Evolutionary conservation across 2,888 invertebrate species (phyloP).

Genomic region (Micoletzkya japonica): DNA sequence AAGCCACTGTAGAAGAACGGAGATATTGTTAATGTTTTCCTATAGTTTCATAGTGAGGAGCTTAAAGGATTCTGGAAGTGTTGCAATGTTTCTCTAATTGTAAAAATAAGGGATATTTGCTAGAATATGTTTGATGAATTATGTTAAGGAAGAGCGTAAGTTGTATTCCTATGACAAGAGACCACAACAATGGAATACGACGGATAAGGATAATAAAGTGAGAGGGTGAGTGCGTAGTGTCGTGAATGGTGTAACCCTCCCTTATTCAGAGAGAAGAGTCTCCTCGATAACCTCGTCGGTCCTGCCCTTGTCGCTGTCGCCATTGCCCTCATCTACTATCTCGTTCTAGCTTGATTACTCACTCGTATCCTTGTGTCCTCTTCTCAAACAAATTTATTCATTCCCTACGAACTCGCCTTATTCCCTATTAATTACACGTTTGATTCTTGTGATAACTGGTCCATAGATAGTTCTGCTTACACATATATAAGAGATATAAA

Average conservation of each 20-base stretch:
- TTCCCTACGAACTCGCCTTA: too few species aligned
- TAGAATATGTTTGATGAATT: not conserved
- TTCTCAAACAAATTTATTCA: too few species aligned
- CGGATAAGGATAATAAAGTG: constrained; percentile 39
- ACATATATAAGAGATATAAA: too few species aligned
- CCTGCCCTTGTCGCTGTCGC: constrained; percentile 51
- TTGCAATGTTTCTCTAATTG: not conserved
- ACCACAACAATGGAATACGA: constrained; percentile 35
- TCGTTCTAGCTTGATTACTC: constrained; percentile 34
- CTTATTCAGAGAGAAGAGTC: constrained; percentile 26
- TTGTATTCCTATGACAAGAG: constrained; percentile 61
- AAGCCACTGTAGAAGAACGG: too few species aligned
- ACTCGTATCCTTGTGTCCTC: too few species aligned
- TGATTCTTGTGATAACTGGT: too few species aligned
- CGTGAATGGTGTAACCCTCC: not conserved
- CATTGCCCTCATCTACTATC: constrained; percentile 55
- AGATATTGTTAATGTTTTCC: too few species aligned
- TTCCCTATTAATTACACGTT: too few species aligned
- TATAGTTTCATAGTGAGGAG: too few species aligned
- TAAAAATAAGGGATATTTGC: too few species aligned
- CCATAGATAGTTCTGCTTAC: too few species aligned
- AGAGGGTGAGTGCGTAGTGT: constrained; percentile 14
- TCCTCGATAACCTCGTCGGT: constrained; percentile 39
- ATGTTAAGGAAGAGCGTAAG: constrained; percentile 49
- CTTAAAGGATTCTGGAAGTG: not conserved